Evolutionary conservation across 2,888 invertebrate genomes (phyloP), one percentile per base, ranked within the genome.

Genomic region (Melikaiella ostensackeni): DNA sequence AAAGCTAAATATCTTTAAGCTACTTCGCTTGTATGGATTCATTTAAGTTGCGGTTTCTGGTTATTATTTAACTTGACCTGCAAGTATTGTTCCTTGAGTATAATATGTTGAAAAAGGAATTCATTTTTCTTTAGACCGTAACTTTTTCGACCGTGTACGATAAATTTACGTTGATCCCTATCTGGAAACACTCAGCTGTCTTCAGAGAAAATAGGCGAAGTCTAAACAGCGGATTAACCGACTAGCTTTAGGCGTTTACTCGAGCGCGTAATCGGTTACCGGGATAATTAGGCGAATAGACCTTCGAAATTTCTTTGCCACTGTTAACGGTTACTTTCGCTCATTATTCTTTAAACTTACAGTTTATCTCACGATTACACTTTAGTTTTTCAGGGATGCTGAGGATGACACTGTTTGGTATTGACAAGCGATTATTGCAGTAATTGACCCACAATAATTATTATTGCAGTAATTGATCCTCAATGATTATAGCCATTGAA

Each of bases 161-260:
- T 70, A 70, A 70, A 70, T 70, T 70, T 70, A 70, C 70, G 70
- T 50, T 70, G 70, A 70, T 70, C 70, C 50, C 70, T 70, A 50
- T 55, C 70, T 55, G 30, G 30, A 70, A 70, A 70, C 70, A 70
- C 70, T 70, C 70, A 70, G 50, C 70, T 70, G 70, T 70, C 70
- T 70, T 70, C 30, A 70, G 70, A 33, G 70, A 70, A 70, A 70
- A 70, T 70, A 50, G 50, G 46, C 70, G 70, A 70, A 70, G 70
- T 70, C 70, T 70, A 70, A 70, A 70, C 70, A 70, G 50, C 30
- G 70, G 70, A 70, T 70, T 70, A 70, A 55, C 70, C 70, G 70
- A 70, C n/a, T 55, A 50, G 70, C 70, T 50, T 70, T 70, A 70
- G 70, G 50, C 70, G 70, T 70, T 70, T 70, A 70, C 70, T 70